phyloP scores from a whole-genome alignment of 2,888 invertebrate genomes.

The Lasiommata megera region DNA sequence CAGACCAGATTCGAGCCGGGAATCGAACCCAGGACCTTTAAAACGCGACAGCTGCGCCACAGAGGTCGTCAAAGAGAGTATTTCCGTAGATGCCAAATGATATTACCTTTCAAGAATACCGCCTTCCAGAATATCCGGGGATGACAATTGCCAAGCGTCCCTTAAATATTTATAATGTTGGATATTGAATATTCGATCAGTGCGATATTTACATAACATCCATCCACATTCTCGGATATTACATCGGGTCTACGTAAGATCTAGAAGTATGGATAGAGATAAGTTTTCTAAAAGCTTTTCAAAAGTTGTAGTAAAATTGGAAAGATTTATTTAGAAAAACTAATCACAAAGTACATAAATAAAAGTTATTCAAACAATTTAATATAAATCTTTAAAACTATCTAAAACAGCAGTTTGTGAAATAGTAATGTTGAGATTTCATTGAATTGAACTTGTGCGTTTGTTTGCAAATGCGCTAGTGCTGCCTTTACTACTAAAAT shows the following conservation, averaged over 20 bases:
- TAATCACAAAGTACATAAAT: no score
- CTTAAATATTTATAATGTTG: constrained; percentile 1
- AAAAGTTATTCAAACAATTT: no score
- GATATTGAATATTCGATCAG: constrained; percentile 9
- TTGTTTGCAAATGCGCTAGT: neutral
- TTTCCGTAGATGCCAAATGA: no score
- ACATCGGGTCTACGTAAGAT: neutral
- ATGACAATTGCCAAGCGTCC: constrained; percentile 1
- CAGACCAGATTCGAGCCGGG: no score
- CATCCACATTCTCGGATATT: neutral
- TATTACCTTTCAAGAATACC: no score
- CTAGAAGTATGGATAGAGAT: neutral
- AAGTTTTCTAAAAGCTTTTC: neutral
- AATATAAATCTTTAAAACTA: no score
- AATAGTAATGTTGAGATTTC: neutral
- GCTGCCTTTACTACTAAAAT: neutral
- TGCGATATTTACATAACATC: constrained; percentile 6
- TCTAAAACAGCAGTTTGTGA: neutral
- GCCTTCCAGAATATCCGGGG: neutral
- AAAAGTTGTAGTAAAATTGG: no score
- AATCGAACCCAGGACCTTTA: no score
- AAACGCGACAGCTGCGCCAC: no score
- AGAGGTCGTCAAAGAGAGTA: no score
- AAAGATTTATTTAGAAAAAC: no score
- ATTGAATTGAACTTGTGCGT: neutral